Percentiles rank a stretch among this genome's conserved stretches.
Conservation (phyloP, 2,797 vertebrate genomes). For the Gymnodraco acuticeps region DNA sequence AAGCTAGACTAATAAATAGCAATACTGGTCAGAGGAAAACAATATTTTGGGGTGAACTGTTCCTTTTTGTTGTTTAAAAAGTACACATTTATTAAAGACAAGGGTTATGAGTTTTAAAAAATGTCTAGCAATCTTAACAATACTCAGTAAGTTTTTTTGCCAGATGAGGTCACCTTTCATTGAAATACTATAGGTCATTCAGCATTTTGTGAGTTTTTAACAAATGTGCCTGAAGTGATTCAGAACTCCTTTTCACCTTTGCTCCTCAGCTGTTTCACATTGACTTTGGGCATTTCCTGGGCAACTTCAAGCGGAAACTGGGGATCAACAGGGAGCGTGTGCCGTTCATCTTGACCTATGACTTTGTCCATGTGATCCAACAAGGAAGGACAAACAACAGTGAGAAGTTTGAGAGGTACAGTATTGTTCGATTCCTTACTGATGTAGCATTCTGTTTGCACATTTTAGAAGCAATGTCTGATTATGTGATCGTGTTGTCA, state of each 20-base stretch:
- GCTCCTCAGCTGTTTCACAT: constrained; percentile 94
- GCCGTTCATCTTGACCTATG: constrained; percentile 97
- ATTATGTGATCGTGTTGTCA: constrained; percentile 65
- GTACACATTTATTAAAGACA: too few species aligned
- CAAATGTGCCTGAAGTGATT: constrained; percentile 26
- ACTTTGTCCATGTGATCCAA: constrained; percentile 99
- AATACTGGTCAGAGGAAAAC: too few species aligned
- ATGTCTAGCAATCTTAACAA: not conserved
- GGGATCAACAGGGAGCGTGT: constrained; percentile 98
- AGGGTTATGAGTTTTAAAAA: not conserved
- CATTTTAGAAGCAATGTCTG: not conserved
- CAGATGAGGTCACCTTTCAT: not conserved
- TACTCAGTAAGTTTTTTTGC: not conserved
- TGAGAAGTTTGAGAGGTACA: constrained; percentile 97
- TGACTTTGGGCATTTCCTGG: constrained; percentile 98
- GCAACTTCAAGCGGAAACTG: constrained; percentile 99
- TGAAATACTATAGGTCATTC: constrained; percentile 1
- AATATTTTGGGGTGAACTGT: too few species aligned
- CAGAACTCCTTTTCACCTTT: constrained; percentile 31
- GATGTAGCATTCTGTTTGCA: not conserved
- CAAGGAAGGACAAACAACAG: constrained; percentile 95
- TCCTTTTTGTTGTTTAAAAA: too few species aligned
- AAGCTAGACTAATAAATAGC: too few species aligned
- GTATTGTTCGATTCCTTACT: not conserved
- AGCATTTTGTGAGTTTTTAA: not conserved